Base-by-base conservation (phyloP, 2,797 vertebrate species). In the Enteromius viviparus region DNA sequence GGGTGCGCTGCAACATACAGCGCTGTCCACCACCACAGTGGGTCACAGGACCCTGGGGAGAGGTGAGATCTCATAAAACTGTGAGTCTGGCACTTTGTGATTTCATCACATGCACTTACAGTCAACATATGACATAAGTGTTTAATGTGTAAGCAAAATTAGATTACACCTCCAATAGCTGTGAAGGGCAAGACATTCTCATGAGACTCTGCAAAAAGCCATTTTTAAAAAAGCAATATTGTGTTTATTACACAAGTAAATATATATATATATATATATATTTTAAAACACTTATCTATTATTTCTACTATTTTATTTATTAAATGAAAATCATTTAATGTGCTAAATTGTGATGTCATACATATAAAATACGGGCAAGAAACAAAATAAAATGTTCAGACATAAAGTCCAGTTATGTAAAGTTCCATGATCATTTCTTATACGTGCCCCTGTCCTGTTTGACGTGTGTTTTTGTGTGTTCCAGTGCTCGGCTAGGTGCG, bases 1-100 rank as follows among this genome's bases (percentile, higher is more conserved):
- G 95, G 90, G 96, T 99, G 92, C 96, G 98, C 89, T 99, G 98
- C 92, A 98, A 97, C 92, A 93, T 98, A 85, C 96, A 98, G 88
- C 97, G 97, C 79, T 99, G 98, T 89, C 98, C 98, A 0, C 96
- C 96, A 0, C 95, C 98, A 0, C 97, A 96, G 87, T 99, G 98
- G 98, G 94, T 98, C 88, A 91, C 91, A 0, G 96, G 98, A 37
- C 96, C 97, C 47, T 99, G 98, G 98, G 96, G 96, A 89, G 97
- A 98, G 96, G 98, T 99, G 92, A 87, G 91, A 76, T 19, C 29
- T 23, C 21, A 42, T 23, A 7, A 47, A 60, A 49, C 21, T 45
- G 40, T 64, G 14, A 45, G 6, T 62, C 11, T 62, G 11, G 10
- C 32, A 40, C 58, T 37, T 60, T 62, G 8, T 60, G n/a, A 42